phyloP scores from a whole-genome alignment of 2,113 vertebrate genomes.

The Hiodon alosoides region DNA sequence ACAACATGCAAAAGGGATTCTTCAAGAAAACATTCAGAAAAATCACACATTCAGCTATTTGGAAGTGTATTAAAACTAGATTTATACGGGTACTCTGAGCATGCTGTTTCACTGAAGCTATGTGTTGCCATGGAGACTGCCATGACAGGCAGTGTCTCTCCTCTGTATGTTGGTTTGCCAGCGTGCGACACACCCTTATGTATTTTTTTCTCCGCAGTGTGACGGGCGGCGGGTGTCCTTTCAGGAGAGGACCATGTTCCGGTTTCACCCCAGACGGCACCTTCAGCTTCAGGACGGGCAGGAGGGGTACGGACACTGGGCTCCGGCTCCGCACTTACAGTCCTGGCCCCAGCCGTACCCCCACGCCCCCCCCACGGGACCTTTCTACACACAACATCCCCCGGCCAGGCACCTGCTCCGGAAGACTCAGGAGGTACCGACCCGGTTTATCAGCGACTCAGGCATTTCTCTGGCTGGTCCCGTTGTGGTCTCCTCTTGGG shows the following conservation, averaged over 20 bases:
- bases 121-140: no score
- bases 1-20: no score
- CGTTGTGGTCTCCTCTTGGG: no score
- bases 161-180: no score
- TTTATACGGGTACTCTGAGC: no score
- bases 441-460: no score
- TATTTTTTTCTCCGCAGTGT: constrained; percentile 30
- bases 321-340: constrained; percentile 8
- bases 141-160: no score
- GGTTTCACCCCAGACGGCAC: constrained; percentile 44
- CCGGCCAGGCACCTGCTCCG: constrained; percentile 48
- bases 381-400: constrained; percentile 38
- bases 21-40: no score
- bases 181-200: background rate
- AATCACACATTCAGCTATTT: no score
- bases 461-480: no score
- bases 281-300: constrained; percentile 48
- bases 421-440: constrained; percentile 59
- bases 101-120: no score
- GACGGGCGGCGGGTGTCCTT: constrained; percentile 19
- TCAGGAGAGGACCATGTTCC: constrained; percentile 57
- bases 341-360: constrained; percentile 38
- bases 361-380: constrained; percentile 28
- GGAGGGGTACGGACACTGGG: constrained; percentile 48
- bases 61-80: no score